Base-by-base conservation (phyloP, 2,797 vertebrate genomes). In the Sebastes vulpes region DNA sequence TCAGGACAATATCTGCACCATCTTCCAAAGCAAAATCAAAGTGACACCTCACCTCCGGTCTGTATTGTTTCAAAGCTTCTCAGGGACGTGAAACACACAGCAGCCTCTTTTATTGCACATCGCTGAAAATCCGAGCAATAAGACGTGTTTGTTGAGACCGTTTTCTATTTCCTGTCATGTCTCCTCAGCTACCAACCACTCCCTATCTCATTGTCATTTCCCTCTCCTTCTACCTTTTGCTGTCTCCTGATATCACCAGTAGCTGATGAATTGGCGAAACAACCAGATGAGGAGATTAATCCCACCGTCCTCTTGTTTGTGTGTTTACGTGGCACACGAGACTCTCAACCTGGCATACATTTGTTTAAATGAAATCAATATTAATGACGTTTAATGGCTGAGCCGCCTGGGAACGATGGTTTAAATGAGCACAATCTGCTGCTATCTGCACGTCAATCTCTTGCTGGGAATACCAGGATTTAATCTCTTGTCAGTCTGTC, bases 291-390 rank as follows among this genome's bases (percentile, higher is more conserved):
- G 82, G 75, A 83, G 81, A 89, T 90, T 88, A 82, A 91, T 92
- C 74, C 59, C 66, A 58, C 72, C 50, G 20, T 56, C 72, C 21
- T 75, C 63, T 75, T 75, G 70, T 73, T 75, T 68, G 42, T 32
- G 65, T 35, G 65, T 53, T 42, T 20, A 8, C 46, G 78, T 54
- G 69, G 28, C 54, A 53, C 28, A 54, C 35, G 74, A 82, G 78
- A 81, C 58, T 82, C 68, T 83, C 77, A 78, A 90, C 84, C 69
- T 83, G 76, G 48, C 88, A 89, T 89, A 29, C 77, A 88, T 89
- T 84, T 84, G 84, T 67, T 5, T 79, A 89, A 85, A 88, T 81
- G n/a, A 79, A 87, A 90, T 91, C 76, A 85, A 93, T 91, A 89
- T 88, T 86, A 89, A 94, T 92, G 84, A 57, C 8, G 66, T 75